phyloP scores from a whole-genome alignment of 2,113 vertebrate species.

The Ibidorhyncha struthersii region DNA sequence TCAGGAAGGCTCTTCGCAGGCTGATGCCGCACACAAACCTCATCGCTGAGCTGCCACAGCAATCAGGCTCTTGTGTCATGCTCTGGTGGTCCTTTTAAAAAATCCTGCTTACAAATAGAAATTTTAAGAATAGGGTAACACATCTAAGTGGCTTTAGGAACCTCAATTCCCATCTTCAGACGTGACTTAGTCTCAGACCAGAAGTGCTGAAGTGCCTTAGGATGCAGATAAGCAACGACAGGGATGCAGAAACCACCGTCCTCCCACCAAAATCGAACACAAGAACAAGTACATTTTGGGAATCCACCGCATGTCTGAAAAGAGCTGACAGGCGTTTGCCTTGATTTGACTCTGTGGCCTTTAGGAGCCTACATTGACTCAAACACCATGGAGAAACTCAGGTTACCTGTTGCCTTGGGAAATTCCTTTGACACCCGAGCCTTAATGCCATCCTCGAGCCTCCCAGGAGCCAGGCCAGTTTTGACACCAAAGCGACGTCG shows the following conservation, averaged over 20 bases:
- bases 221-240: rapidly evolving
- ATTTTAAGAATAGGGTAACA: background rate
- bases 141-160: background rate
- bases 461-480: background rate
- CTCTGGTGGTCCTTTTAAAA: background rate
- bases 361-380: background rate
- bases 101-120: background rate
- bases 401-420: background rate
- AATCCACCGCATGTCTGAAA: background rate
- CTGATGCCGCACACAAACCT: background rate
- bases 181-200: background rate
- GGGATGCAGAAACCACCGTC: background rate
- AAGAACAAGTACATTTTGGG: background rate
- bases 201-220: background rate
- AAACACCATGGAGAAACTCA: background rate
- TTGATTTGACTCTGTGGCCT: background rate
- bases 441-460: background rate
- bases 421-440: background rate
- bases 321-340: background rate
- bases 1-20: background rate
- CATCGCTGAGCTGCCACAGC: background rate
- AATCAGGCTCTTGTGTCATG: rapidly evolving
- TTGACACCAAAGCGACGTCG: background rate
- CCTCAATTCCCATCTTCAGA: background rate
- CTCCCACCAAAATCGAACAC: rapidly evolving